A percentile compares a stretch with the other conserved stretches of the same genome.
Conservation (phyloP, 2,888 invertebrate species). For the Terebella lapidaria region DNA sequence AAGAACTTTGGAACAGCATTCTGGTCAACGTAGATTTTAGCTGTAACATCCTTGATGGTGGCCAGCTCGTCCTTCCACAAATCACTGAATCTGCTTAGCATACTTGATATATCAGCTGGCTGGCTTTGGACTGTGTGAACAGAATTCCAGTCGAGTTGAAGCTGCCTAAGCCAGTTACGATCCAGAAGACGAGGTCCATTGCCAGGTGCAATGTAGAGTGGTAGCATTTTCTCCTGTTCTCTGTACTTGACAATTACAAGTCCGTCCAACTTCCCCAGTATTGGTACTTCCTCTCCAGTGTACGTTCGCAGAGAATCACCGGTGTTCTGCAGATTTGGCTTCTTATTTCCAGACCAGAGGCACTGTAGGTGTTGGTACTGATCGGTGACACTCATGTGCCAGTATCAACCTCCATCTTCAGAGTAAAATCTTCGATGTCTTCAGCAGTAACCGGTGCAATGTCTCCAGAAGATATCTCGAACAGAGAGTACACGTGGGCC, state of each 20-base stretch:
- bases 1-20: conserved; percentile 19
- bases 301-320: background rate
- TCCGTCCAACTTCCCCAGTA: background rate
- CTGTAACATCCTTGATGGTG: background rate
- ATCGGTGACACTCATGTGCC: too few species aligned
- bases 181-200: background rate
- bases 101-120: background rate
- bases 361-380: too few species aligned
- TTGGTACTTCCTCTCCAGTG: background rate
- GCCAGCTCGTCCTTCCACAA: conserved; percentile 9
- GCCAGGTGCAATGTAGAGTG: background rate
- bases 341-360: too few species aligned
- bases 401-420: background rate
- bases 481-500: too few species aligned
- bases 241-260: background rate
- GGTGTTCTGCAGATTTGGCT: background rate
- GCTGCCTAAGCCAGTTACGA: background rate
- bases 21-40: conserved; percentile 11
- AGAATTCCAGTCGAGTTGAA: background rate
- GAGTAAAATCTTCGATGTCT: background rate
- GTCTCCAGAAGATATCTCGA: too few species aligned
- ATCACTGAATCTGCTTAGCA: conserved; percentile 1
- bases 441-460: background rate
- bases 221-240: background rate
- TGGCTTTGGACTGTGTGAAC: background rate